phyloP scores from a whole-genome alignment of 2,797 vertebrate species.

The Pangasius sanitwongsei region DNA sequence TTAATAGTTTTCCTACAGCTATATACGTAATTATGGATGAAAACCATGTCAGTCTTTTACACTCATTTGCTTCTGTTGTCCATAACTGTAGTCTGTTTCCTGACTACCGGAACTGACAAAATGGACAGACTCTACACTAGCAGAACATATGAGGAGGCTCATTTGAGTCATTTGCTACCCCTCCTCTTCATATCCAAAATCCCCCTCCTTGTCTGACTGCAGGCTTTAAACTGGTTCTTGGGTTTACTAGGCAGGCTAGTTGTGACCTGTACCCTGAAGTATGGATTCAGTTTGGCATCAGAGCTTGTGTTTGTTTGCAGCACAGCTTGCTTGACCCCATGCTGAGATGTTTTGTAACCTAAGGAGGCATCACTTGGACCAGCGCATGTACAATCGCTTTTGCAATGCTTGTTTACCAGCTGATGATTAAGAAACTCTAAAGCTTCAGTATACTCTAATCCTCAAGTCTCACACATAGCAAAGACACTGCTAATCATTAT shows the following conservation, averaged over 20 bases:
- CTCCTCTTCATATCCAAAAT: neutral
- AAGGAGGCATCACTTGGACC: constrained; percentile 39
- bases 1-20: neutral
- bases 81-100: neutral
- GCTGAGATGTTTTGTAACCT: constrained; percentile 55
- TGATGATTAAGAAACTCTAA: constrained; percentile 38
- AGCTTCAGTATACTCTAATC: neutral
- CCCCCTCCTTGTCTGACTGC: neutral
- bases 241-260: constrained; percentile 20
- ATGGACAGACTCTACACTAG: neutral
- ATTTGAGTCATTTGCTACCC: neutral
- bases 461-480: neutral
- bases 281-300: constrained; percentile 26
- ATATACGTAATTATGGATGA: neutral
- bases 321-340: constrained; percentile 40
- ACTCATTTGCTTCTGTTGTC: neutral
- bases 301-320: constrained; percentile 43
- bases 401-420: constrained; percentile 62
- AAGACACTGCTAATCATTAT: neutral
- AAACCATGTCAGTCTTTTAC: neutral
- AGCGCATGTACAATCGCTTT: constrained; percentile 48
- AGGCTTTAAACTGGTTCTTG: neutral
- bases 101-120: neutral
- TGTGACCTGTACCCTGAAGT: constrained; percentile 30
- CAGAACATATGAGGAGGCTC: neutral